Base-by-base conservation (phyloP, 2,113 vertebrate species). In the Pithys albifrons region DNA sequence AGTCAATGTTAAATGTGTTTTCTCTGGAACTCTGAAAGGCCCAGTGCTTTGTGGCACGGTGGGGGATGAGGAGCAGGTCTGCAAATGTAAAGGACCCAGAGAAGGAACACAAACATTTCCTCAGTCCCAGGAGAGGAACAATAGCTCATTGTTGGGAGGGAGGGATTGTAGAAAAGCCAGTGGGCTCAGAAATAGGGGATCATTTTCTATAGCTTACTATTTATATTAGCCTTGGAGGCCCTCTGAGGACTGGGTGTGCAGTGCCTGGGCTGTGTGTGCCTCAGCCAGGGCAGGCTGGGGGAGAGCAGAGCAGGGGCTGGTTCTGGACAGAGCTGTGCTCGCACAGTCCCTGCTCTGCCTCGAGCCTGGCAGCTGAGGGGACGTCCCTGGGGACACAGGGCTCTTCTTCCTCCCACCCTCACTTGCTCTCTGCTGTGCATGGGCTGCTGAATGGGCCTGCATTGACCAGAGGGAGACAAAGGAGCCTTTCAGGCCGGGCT, bases 381-480 rank as follows among this genome's bases (percentile, higher is more conserved):
- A 96, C 74, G 18, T 97, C 97, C 97, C 97, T 97, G 69, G 91
- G 97, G 97, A 96, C 96, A 89, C 96, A 79, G 69, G 70, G 66
- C 88, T 86, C 89, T 77, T 97, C 94, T 90, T 96, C 96, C 96
- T 96, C 93, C 72, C 89, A 86, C 89, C 94, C 75, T 76, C 75
- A 46, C 84, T 85, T 80, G 91, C 87, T 66, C 89, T 71, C 84
- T 72, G 91, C 93, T 97, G 71, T 94, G 94, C 96, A 67, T 95
- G 37, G 93, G 86, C 86, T 2, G 19, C 73, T 98, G 96, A 98
- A 95, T 97, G 97, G 95, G 94, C 95, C 92, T 41, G 92, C 97
- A 97, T 97, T 98, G 98, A 98, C 93, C 90, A 81, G 88, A 81
- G 88, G 51, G 61, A 82, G 93, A 98, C 97, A 98, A 98, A 98